Base-by-base conservation (phyloP, 2,888 invertebrate species). In the Pachymerium ferrugineum region DNA sequence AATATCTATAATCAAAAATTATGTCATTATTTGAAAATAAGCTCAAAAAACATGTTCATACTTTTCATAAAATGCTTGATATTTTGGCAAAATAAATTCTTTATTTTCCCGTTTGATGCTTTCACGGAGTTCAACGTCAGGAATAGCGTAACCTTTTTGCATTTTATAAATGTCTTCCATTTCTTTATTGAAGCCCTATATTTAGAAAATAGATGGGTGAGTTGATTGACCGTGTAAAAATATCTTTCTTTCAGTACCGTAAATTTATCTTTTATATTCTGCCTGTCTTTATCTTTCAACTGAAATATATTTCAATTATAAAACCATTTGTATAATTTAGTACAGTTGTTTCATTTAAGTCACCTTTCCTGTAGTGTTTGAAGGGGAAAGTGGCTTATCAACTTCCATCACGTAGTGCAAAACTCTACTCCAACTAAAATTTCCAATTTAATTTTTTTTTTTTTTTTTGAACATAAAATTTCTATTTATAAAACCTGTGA, bases 171-270 rank as follows among this genome's bases (percentile, higher is more conserved):
- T 88, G 79, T 97, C 96, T 80, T 97, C 97, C 81, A 97, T 89
- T 83, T 97, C 97, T 81, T 94, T 94, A 83, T 97, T 97, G 83
- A 97, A 97, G 71, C 91, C 90, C 94, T 95, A 81, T 22, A n/a
- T n/a, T n/a, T n/a, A 10, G 4, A 42, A 72, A 47, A 47, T 22
- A 70, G 14, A 70, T 29, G 3, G 29, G 16, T 8, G n/a, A 30
- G 29, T 70, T 35, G 67, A 73, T 19, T 28, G 10, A 29, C 22
- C 1, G 6, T 70, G 1, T 8, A 10, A 54, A 70, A 29, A 70
- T 12, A 30, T 28, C 8, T 70, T 70, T 33, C 33, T 33, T 5
- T 33, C 6, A 33, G 12, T 82, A 93, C 93, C 76, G 93, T 88
- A 84, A 94, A 94, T 80, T 91, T 90, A 81, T 95, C 95, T 83